These are phyloP conservation scores for Hesperia comma DNA, from an alignment of 2,888 invertebrate genomes.

Conservation along the genomic window DNA sequence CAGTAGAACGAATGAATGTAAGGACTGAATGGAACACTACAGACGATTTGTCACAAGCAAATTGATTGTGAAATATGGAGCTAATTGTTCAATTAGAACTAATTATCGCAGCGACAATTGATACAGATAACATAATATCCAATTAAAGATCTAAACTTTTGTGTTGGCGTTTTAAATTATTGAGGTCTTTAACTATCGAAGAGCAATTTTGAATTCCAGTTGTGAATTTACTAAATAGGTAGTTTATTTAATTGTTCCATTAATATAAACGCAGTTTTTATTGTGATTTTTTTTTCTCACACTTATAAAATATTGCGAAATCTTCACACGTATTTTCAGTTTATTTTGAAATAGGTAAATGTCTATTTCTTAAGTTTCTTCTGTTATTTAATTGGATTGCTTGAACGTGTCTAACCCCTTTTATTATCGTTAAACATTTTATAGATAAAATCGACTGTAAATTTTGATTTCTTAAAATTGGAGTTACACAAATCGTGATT, in stretches of 20 bases:
- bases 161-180: background rate
- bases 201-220: background rate
- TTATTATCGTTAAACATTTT: slow-evolving; percentile 6
- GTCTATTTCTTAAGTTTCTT: background rate
- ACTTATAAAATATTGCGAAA: background rate
- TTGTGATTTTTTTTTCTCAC: background rate
- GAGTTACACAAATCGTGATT: slow-evolving; percentile 34
- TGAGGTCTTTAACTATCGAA: background rate
- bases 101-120: slow-evolving; percentile 25
- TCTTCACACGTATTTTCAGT: background rate
- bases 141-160: slow-evolving; percentile 13
- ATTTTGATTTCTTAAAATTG: slow-evolving; percentile 2
- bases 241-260: background rate
- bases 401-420: background rate
- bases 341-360: background rate
- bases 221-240: background rate
- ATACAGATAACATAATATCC: slow-evolving; percentile 24
- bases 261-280: background rate
- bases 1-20: slow-evolving; percentile 1
- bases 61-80: slow-evolving; percentile 34
- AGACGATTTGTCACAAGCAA: slow-evolving; percentile 32
- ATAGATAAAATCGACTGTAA: slow-evolving; percentile 17
- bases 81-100: slow-evolving; percentile 34
- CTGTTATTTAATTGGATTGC: background rate
- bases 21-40: slow-evolving; percentile 13